phyloP scores from a whole-genome alignment of 2,888 invertebrate species.

The Leptarthrus brevirostris region DNA sequence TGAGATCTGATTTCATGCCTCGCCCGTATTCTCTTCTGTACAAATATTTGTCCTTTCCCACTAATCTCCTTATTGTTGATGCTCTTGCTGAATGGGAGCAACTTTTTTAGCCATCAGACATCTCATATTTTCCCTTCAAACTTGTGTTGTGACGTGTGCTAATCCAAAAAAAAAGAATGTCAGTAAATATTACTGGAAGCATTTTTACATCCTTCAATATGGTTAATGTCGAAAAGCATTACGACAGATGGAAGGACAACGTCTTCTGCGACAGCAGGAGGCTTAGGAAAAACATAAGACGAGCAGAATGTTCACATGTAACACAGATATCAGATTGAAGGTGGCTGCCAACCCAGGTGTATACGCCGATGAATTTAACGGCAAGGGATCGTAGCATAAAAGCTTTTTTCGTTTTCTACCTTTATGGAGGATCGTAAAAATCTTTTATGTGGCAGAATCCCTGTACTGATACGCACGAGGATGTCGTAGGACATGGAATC shows the following conservation, averaged over 20 bases:
- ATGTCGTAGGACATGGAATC: slow-evolving; percentile 38
- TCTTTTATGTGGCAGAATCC: slow-evolving; percentile 51
- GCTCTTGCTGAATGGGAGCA: not conserved
- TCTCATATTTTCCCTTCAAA: slow-evolving; percentile 20
- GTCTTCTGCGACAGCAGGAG: not conserved
- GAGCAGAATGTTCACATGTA: not conserved
- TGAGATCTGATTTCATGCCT: not conserved
- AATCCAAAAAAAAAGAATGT: slow-evolving; percentile 30
- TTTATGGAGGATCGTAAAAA: slow-evolving; percentile 52
- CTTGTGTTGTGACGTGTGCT: slow-evolving; percentile 23
- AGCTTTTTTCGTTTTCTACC: slow-evolving; percentile 50
- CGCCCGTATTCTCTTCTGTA: slow-evolving; percentile 9
- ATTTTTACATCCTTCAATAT: slow-evolving; percentile 33
- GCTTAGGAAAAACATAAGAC: not conserved
- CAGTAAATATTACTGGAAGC: slow-evolving; percentile 27
- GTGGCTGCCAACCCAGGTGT: not conserved
- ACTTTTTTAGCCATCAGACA: slow-evolving; percentile 1
- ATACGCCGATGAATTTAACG: slow-evolving; percentile 20
- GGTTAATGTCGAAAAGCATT: slow-evolving; percentile 41
- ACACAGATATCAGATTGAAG: slow-evolving; percentile 18
- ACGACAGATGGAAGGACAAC: slow-evolving; percentile 32
- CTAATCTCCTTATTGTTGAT: slow-evolving; percentile 11
- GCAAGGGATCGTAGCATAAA: slow-evolving; percentile 29
- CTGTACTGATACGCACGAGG: slow-evolving; percentile 38
- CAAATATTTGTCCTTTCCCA: slow-evolving; percentile 1